These are phyloP conservation scores for Coenonympha glycerion DNA, from an alignment of 2,888 invertebrate genomes.

Conservation along the genomic window DNA sequence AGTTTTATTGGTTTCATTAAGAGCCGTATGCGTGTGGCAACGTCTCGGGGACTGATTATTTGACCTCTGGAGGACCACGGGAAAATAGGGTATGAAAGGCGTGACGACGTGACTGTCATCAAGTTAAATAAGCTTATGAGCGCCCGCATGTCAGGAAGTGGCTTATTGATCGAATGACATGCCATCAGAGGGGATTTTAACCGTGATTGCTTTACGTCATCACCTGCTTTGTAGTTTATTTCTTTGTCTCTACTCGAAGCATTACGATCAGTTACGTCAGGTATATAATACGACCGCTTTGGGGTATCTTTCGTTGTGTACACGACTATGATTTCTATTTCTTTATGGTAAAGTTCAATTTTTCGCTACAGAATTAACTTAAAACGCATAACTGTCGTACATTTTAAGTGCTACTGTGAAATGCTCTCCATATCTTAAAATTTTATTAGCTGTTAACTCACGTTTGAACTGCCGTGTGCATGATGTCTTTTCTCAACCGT, in stretches of 20 bases:
- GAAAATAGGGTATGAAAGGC: constrained; percentile 57
- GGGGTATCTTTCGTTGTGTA: background rate
- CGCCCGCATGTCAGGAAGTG: constrained; percentile 72
- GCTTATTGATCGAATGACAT: constrained; percentile 60
- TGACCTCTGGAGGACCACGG: constrained; percentile 68
- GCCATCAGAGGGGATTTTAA: constrained; percentile 46
- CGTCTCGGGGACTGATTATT: constrained; percentile 58
- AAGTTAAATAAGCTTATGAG: constrained; percentile 57
- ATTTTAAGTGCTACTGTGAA: constrained; percentile 36
- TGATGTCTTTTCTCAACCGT: constrained; percentile 39
- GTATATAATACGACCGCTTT: background rate
- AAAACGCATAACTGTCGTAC: constrained; percentile 8
- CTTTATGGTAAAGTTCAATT: constrained; percentile 8
- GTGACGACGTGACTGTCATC: constrained; percentile 66
- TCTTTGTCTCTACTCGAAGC: background rate
- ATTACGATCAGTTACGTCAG: constrained; percentile 6
- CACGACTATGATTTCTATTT: background rate
- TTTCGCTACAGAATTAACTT: background rate
- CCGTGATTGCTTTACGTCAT: constrained; percentile 43
- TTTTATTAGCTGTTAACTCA: constrained; percentile 51
- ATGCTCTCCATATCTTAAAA: constrained; percentile 45
- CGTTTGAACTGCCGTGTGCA: constrained; percentile 38
- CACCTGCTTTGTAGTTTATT: constrained; percentile 26
- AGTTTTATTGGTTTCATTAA: constrained; percentile 64
- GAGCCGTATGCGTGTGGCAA: constrained; percentile 40